phyloP scores from a whole-genome alignment of 2,888 invertebrate genomes.

The Fissipunctia ypsillon region DNA sequence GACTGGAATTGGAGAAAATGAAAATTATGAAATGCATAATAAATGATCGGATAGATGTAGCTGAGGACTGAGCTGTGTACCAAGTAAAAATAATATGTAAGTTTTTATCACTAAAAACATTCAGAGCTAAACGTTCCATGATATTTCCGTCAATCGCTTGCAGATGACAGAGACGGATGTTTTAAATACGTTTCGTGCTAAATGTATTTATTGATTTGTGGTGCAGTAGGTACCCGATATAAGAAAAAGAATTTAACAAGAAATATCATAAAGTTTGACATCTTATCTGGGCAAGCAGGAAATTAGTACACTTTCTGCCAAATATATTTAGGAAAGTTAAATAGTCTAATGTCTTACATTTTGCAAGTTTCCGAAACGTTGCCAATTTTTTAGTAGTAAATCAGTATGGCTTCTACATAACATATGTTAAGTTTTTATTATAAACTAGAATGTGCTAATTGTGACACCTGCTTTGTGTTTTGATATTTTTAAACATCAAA shows the following conservation, averaged over 20 bases:
- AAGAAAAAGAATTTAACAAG: not conserved
- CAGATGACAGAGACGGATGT: not conserved
- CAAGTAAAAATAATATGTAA: not conserved
- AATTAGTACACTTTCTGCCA: not conserved
- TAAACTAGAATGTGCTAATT: not conserved
- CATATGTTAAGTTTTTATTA: not conserved
- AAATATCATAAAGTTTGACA: not conserved
- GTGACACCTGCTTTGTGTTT: not conserved
- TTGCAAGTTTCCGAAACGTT: conserved; percentile 8
- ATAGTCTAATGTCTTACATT: not conserved
- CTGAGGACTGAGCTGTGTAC: not conserved
- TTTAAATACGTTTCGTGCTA: not conserved
- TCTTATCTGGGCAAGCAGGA: not conserved
- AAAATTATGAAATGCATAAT: not conserved
- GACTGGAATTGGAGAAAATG: conserved; percentile 1
- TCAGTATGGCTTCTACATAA: not conserved
- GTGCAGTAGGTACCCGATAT: not conserved
- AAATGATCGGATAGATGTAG: not conserved
- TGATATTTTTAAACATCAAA: not conserved
- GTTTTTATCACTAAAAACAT: too few species aligned
- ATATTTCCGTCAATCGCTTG: not conserved
- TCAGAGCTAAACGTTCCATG: not conserved
- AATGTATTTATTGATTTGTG: not conserved
- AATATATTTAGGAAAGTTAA: not conserved
- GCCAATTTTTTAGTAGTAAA: not conserved